These are phyloP conservation scores for Lasioglossum figueresi DNA, from an alignment of 2,888 invertebrate genomes.

Conservation along the genomic window DNA sequence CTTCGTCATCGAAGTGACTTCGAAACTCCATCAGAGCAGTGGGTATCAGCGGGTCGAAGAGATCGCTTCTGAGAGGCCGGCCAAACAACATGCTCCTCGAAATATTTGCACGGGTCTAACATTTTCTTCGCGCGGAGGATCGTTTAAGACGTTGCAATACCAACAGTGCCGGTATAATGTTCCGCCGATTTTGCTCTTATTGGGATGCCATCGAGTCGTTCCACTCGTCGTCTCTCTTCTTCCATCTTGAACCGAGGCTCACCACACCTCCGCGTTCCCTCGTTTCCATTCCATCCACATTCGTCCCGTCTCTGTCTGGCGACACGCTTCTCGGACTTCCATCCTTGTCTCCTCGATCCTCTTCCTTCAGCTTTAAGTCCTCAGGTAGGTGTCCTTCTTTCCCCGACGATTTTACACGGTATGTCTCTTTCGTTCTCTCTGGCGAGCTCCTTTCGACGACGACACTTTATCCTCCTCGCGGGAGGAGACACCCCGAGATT, in stretches of 20 bases:
- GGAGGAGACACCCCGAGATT: slow-evolving; percentile 65
- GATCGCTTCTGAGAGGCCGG: background rate
- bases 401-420: background rate
- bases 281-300: slow-evolving; percentile 52
- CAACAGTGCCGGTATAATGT: slow-evolving; percentile 70
- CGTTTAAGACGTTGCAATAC: slow-evolving; percentile 75
- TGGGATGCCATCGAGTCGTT: slow-evolving; percentile 75
- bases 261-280: slow-evolving; percentile 38
- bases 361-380: background rate
- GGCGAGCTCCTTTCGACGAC: slow-evolving; percentile 58
- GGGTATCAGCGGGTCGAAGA: slow-evolving; percentile 11
- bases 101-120: slow-evolving; percentile 48
- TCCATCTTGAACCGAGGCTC: slow-evolving; percentile 19
- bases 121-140: slow-evolving; percentile 65
- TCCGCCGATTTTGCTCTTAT: slow-evolving; percentile 74
- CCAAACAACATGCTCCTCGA: slow-evolving; percentile 8
- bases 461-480: slow-evolving; percentile 64
- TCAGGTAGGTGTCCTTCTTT: background rate
- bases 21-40: background rate
- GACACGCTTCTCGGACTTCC: slow-evolving; percentile 26
- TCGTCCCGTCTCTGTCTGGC: slow-evolving; percentile 45
- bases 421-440: slow-evolving; percentile 23
- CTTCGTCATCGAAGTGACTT: background rate
- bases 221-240: slow-evolving; percentile 49
- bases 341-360: slow-evolving; percentile 34